phyloP scores from a whole-genome alignment of 2,113 vertebrate species.

The Irena cyanogastra region DNA sequence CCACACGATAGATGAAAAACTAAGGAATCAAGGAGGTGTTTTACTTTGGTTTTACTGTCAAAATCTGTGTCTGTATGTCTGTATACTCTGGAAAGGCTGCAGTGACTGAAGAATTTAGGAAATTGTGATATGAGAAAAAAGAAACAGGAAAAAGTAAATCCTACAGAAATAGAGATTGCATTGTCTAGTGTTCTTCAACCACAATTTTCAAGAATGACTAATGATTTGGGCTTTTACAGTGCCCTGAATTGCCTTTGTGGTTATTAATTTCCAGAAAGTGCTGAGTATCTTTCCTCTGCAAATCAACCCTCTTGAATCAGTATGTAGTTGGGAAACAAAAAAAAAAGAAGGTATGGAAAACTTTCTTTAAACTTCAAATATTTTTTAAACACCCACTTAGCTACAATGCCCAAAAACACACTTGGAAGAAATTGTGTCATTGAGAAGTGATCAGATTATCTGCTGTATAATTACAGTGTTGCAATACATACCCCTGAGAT shows the following conservation, averaged over 20 bases:
- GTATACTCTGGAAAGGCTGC: not conserved
- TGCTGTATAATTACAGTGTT: not conserved
- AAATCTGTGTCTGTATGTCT: not conserved
- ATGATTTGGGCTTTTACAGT: not conserved
- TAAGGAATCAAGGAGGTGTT: not conserved
- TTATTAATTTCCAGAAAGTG: not conserved
- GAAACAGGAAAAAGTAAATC: not conserved
- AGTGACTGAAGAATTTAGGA: not conserved
- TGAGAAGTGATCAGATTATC: not conserved
- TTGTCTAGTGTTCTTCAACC: not conserved
- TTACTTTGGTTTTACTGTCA: not conserved
- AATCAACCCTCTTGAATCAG: not conserved
- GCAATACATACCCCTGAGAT: not conserved
- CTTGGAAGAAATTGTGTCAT: not conserved
- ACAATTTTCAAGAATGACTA: slow-evolving; percentile 16
- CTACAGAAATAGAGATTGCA: not conserved
- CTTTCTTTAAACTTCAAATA: not conserved
- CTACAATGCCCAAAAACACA: not conserved
- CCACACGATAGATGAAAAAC: not conserved
- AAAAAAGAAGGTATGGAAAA: not conserved
- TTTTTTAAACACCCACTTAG: not conserved
- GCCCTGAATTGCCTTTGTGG: not conserved
- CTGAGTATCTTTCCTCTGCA: not conserved
- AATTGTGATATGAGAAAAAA: not conserved
- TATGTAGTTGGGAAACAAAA: not conserved